Evolutionary conservation across 1,140 invertebrate genomes (phyloP).

Genomic region (Colletes latitarsis): DNA sequence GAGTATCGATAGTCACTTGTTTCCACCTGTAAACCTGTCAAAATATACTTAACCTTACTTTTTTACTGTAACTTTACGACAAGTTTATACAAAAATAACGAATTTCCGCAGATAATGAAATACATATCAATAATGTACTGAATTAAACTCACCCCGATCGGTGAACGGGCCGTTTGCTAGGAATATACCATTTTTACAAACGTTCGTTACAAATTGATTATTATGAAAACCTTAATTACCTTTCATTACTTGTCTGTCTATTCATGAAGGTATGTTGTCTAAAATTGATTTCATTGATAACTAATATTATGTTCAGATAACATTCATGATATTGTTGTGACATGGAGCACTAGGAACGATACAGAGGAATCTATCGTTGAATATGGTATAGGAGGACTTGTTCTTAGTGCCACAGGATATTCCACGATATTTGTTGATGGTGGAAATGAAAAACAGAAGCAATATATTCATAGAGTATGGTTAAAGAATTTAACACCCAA

Average conservation of each 20-base stretch:
- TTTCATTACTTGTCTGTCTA: no score
- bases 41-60: no score
- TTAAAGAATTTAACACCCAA: slow-evolving; percentile 78
- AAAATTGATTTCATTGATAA: background rate
- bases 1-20: no score
- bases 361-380: slow-evolving; percentile 88
- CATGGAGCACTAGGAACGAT: slow-evolving; percentile 92
- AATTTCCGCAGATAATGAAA: no score
- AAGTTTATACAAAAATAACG: no score
- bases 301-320: slow-evolving; percentile 79
- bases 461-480: slow-evolving; percentile 91
- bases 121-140: no score
- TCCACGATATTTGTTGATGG: slow-evolving; percentile 89
- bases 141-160: no score
- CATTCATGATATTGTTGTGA: slow-evolving; percentile 89
- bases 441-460: slow-evolving; percentile 84
- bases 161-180: no score
- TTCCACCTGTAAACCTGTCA: no score
- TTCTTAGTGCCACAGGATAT: slow-evolving; percentile 82
- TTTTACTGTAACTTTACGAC: no score
- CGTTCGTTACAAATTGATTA: slow-evolving; percentile 10
- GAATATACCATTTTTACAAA: slow-evolving; percentile 35
- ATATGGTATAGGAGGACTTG: slow-evolving; percentile 86
- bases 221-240: background rate
- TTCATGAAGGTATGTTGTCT: no score